A percentile compares a stretch with the other conserved stretches of the same genome.
phyloP scores from a whole-genome alignment of 2,888 invertebrate genomes.

The Dryomyza anilis region DNA sequence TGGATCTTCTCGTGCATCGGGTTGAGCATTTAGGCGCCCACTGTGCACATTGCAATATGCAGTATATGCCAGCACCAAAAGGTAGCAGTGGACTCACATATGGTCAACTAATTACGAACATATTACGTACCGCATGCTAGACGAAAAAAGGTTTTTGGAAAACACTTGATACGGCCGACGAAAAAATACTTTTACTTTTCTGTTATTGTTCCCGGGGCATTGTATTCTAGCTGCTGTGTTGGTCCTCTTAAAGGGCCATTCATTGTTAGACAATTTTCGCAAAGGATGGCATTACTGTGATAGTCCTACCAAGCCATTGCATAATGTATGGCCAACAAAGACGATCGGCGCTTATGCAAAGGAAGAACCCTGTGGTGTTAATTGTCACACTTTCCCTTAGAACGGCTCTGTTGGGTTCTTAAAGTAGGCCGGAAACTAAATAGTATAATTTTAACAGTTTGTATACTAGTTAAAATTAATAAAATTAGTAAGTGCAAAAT shows the following conservation, averaged over 20 bases:
- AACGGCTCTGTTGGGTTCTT: too few species aligned
- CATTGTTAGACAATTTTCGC: not conserved
- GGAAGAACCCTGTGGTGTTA: constrained; percentile 33
- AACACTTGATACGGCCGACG: constrained; percentile 10
- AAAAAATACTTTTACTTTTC: not conserved
- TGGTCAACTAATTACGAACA: not conserved
- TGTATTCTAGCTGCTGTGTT: not conserved
- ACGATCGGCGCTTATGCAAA: constrained; percentile 17
- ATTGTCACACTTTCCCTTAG: constrained; percentile 13
- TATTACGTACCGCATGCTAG: not conserved
- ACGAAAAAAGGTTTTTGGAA: constrained; percentile 3
- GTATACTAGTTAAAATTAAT: too few species aligned
- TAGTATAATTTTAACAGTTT: too few species aligned
- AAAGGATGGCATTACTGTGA: not conserved
- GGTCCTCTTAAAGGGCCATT: constrained; percentile 13
- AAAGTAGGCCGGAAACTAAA: too few species aligned
- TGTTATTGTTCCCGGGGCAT: not conserved
- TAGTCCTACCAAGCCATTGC: constrained; percentile 36
- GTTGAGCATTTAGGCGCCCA: constrained; percentile 6
- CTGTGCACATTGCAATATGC: too few species aligned
- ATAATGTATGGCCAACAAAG: constrained; percentile 46
- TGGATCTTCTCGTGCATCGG: not conserved
- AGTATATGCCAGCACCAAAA: too few species aligned
- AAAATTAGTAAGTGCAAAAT: too few species aligned
- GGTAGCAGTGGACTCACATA: too few species aligned